Conservation (phyloP, 2,888 invertebrate genomes). For the Nymphalis urticae region DNA sequence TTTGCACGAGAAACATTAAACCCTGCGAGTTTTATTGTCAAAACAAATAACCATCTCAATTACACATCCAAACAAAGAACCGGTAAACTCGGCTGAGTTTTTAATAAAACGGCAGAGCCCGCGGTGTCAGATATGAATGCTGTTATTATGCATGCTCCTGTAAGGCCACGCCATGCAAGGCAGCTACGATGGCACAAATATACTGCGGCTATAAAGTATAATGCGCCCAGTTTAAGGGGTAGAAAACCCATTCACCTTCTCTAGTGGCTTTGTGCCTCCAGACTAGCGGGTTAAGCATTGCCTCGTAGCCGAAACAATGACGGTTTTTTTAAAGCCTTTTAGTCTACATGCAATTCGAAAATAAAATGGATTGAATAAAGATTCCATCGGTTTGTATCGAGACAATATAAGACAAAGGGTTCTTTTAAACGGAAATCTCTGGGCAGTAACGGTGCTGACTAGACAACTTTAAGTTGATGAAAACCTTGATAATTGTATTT, state of each 20-base stretch:
- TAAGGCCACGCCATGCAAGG: conserved; percentile 48
- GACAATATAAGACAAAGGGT: conserved; percentile 8
- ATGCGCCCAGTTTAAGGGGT: conserved; percentile 61
- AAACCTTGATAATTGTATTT: neutral
- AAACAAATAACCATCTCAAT: conserved; percentile 60
- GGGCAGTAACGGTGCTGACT: neutral
- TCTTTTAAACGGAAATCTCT: conserved; percentile 3
- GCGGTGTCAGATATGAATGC: conserved; percentile 65
- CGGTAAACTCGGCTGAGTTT: conserved; percentile 53
- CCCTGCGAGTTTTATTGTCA: conserved; percentile 46
- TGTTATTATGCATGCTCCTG: conserved; percentile 61
- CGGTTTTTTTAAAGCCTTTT: conserved; percentile 64
- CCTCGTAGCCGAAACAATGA: conserved; percentile 62
- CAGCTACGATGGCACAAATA: conserved; percentile 16
- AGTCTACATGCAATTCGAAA: conserved; percentile 56
- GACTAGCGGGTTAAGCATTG: conserved; percentile 69
- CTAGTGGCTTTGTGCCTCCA: conserved; percentile 70
- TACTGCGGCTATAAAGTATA: conserved; percentile 59
- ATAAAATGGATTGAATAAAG: conserved; percentile 46
- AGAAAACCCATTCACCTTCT: conserved; percentile 74
- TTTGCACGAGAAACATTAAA: conserved; percentile 27
- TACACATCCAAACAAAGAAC: conserved; percentile 59
- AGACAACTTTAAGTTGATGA: neutral
- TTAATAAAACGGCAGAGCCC: conserved; percentile 58
- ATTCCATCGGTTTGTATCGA: neutral